These are phyloP conservation scores for Euphydryas editha DNA, from an alignment of 2,888 invertebrate species.

Conservation along the genomic window DNA sequence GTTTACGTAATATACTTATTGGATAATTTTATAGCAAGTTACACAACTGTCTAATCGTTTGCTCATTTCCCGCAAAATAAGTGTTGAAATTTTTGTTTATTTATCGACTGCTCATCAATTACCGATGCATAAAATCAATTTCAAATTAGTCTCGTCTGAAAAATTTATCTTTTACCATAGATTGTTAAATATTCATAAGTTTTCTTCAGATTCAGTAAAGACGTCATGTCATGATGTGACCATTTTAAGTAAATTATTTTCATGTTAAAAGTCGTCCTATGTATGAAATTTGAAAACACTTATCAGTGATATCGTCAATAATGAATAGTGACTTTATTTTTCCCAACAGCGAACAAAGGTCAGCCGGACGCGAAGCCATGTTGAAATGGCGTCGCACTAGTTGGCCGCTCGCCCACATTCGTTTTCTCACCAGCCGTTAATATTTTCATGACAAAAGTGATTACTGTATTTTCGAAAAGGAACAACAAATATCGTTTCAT, in stretches of 20 bases:
- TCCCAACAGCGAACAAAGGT: conserved; percentile 51
- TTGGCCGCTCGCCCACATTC: conserved; percentile 73
- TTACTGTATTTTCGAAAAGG: conserved; percentile 45
- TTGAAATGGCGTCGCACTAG: conserved; percentile 67
- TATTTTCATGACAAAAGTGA: conserved; percentile 50
- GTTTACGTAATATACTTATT: not conserved
- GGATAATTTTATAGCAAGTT: conserved; percentile 8
- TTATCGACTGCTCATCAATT: conserved; percentile 6
- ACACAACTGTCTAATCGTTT: conserved; percentile 50
- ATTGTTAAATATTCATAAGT: not conserved
- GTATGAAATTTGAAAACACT: conserved; percentile 35
- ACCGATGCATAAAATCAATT: not conserved
- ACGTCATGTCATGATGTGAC: no score
- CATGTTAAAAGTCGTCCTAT: conserved; percentile 28
- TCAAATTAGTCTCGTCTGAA: not conserved
- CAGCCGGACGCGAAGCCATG: conserved; percentile 56
- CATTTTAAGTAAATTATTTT: no score
- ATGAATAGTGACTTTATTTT: conserved; percentile 43
- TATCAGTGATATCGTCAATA: conserved; percentile 44
- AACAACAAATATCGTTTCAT: conserved; percentile 38
- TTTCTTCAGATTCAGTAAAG: not conserved
- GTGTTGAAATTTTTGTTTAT: conserved; percentile 57
- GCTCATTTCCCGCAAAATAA: conserved; percentile 68
- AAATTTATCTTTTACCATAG: not conserved
- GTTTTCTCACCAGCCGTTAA: conserved; percentile 58